Percentiles rank a stretch among this genome's conserved stretches.
phyloP scores from a whole-genome alignment of 2,888 invertebrate genomes.

The Gymnosoma rotundatum region DNA sequence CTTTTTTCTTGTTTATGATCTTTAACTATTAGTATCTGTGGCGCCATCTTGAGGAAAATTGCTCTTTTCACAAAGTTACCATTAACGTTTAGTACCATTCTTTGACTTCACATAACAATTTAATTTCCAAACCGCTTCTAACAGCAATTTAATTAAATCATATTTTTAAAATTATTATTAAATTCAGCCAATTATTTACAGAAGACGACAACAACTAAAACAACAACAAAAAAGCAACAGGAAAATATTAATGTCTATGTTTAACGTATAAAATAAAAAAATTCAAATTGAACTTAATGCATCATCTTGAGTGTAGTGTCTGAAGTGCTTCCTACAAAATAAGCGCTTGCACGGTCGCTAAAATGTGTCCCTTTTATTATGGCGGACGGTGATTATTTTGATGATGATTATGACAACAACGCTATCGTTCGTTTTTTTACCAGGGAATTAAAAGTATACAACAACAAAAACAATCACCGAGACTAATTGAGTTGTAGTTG shows the following conservation, averaged over 20 bases:
- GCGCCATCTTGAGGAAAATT: no score
- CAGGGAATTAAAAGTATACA: conserved; percentile 10
- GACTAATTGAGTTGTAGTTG: conserved; percentile 70
- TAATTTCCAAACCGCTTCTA: neutral
- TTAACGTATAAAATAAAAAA: neutral
- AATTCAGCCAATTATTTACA: conserved; percentile 42
- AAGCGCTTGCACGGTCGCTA: conserved; percentile 25
- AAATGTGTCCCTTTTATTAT: conserved; percentile 49
- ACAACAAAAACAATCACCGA: conserved; percentile 46
- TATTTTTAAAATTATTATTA: conserved; percentile 36
- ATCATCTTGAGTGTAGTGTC: conserved; percentile 49
- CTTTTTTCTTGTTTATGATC: no score
- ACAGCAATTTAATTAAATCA: conserved; percentile 37
- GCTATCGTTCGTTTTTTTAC: conserved; percentile 16
- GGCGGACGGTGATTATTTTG: conserved; percentile 2
- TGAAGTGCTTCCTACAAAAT: conserved; percentile 66
- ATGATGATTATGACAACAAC: conserved; percentile 8
- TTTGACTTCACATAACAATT: no score
- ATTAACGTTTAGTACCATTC: no score
- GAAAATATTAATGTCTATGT: conserved; percentile 16
- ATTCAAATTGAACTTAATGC: conserved; percentile 41
- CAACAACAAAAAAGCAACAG: neutral
- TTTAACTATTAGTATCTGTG: no score
- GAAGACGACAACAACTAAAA: conserved; percentile 21
- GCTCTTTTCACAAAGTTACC: no score